Percentiles rank a stretch among this genome's conserved stretches.
These are phyloP conservation scores for Hepsetus odoe DNA, from an alignment of 2,113 vertebrate genomes.

Conservation along the genomic window DNA sequence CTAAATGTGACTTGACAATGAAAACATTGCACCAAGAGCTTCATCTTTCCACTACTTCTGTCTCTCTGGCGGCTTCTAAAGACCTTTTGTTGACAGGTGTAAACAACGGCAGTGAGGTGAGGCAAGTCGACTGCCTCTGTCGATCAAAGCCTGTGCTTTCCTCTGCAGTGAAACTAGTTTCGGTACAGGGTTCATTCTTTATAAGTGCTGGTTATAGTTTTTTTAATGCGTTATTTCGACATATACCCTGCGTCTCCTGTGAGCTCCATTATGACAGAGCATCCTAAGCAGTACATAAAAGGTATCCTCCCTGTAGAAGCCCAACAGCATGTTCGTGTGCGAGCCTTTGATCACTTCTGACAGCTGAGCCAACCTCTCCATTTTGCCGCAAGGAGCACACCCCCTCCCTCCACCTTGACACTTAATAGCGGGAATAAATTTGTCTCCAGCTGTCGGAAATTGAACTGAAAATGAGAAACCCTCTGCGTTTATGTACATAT, in stretches of 20 bases:
- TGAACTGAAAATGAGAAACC: conserved; percentile 32
- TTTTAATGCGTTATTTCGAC: neutral
- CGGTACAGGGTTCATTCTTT: conserved; percentile 22
- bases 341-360: conserved; percentile 60
- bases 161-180: conserved; percentile 26
- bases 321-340: conserved; percentile 47
- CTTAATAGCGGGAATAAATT: conserved; percentile 57
- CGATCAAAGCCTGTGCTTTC: conserved; percentile 34
- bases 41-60: conserved; percentile 8
- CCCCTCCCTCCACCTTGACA: conserved; percentile 19
- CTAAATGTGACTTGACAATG: conserved; percentile 11
- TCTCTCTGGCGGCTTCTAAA: conserved; percentile 11
- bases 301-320: conserved; percentile 52
- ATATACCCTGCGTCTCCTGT: conserved; percentile 5
- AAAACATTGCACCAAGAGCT: conserved; percentile 24
- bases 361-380: conserved; percentile 56
- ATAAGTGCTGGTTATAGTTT: conserved; percentile 41
- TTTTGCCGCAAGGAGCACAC: conserved; percentile 49
- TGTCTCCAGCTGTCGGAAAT: conserved; percentile 43
- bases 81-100: conserved; percentile 38
- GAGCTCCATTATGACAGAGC: conserved; percentile 47
- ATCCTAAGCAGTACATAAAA: conserved; percentile 52
- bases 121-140: conserved; percentile 19
- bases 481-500: neutral
- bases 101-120: conserved; percentile 26